Conservation (phyloP, 2,888 invertebrate genomes). For the Tryphoninae sp. region DNA sequence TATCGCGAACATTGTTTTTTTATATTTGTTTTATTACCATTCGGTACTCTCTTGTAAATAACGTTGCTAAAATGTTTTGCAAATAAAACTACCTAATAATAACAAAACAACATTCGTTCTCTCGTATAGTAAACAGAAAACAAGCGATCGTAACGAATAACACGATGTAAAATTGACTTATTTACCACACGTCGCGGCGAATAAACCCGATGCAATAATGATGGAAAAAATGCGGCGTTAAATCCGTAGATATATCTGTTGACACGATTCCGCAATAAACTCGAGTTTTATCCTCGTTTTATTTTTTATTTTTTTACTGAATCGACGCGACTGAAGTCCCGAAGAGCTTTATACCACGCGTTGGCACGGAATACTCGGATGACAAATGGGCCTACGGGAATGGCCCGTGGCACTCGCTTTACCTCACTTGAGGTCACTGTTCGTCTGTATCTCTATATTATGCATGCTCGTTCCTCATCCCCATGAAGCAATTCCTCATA, state of each 20-base stretch:
- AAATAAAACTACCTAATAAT: too few relatives aligned
- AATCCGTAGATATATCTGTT: background rate
- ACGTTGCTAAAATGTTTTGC: too few relatives aligned
- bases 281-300: constrained; percentile 1
- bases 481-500: constrained; percentile 36
- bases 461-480: constrained; percentile 19
- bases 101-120: too few relatives aligned
- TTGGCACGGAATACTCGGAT: constrained; percentile 36
- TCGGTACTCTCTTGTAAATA: too few relatives aligned
- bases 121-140: too few relatives aligned
- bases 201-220: too few relatives aligned
- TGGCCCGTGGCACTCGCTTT: constrained; percentile 43
- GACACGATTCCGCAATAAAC: constrained; percentile 32
- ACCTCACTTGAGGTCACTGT: background rate
- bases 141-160: too few relatives aligned
- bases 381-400: constrained; percentile 51
- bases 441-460: background rate
- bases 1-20: too few relatives aligned
- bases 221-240: background rate
- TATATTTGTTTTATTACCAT: too few relatives aligned
- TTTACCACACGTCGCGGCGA: too few relatives aligned
- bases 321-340: constrained; percentile 30
- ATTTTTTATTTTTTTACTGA: background rate
- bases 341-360: constrained; percentile 26
- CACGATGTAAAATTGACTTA: too few relatives aligned